A percentile compares a stretch with the other conserved stretches of the same genome.
Conservation (phyloP, 2,113 vertebrate genomes). For the Hystrix brachyura region DNA sequence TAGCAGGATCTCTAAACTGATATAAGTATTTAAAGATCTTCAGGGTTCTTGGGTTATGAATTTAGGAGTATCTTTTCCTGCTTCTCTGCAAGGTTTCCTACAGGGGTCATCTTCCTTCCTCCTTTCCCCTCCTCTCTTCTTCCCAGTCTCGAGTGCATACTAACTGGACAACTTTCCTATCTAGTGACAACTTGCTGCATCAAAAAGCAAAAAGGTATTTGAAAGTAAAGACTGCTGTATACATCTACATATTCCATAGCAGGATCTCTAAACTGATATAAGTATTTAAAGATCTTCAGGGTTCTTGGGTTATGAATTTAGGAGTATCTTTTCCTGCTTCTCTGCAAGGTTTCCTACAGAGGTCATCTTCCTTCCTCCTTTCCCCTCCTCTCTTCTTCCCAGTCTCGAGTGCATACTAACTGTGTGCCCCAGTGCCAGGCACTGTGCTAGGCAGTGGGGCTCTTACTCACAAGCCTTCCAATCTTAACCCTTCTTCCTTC, state of each 20-base stretch:
- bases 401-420: background rate
- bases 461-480: background rate
- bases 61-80: background rate
- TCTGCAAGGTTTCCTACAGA: background rate
- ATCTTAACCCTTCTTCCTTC: background rate
- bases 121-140: background rate
- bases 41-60: background rate
- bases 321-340: background rate
- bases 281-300: slow-evolving; percentile 31
- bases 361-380: background rate
- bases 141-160: too few relatives aligned
- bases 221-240: slow-evolving; percentile 8
- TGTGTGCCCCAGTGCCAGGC: background rate
- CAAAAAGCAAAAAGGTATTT: slow-evolving; percentile 8
- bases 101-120: background rate
- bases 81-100: background rate
- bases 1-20: background rate
- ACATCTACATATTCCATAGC: background rate
- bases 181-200: background rate
- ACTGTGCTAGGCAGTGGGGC: background rate
- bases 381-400: background rate
- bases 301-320: slow-evolving; percentile 1
- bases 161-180: background rate
- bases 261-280: background rate
- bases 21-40: slow-evolving; percentile 23